phyloP scores from a whole-genome alignment of 2,888 invertebrate species.

The Apotomis capreana region DNA sequence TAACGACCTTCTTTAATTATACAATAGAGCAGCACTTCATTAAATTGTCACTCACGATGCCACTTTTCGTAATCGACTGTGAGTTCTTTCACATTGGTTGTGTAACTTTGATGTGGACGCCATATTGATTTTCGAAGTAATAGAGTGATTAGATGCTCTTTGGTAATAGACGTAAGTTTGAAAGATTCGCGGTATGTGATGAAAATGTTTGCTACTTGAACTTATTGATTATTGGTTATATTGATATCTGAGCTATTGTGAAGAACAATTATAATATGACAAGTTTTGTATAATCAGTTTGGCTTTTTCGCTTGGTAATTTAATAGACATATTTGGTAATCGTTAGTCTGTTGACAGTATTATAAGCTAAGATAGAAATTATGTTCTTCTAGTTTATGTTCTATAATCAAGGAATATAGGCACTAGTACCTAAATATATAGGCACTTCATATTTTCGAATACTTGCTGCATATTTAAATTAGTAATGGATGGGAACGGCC shows the following conservation, averaged over 20 bases:
- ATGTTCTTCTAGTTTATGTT: too few species aligned
- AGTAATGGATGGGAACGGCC: too few species aligned
- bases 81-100: conserved; percentile 23
- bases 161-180: conserved; percentile 21
- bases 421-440: too few species aligned
- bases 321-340: background rate
- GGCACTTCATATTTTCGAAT: too few species aligned
- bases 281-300: background rate
- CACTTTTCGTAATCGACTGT: conserved; percentile 60
- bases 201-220: conserved; percentile 20
- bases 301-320: background rate
- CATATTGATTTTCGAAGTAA: conserved; percentile 56
- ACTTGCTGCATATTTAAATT: too few species aligned
- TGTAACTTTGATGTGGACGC: conserved; percentile 45
- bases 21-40: conserved; percentile 77
- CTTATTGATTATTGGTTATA: conserved; percentile 6
- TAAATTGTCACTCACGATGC: conserved; percentile 77
- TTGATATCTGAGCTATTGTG: background rate
- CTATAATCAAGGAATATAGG: too few species aligned
- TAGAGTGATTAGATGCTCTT: too few species aligned
- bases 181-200: conserved; percentile 1
- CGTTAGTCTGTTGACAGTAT: background rate
- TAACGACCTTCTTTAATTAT: conserved; percentile 74
- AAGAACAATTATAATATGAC: conserved; percentile 12
- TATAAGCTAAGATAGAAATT: background rate